Evolutionary conservation across 37 sponge, comb jelly and placozoan species (phyloP).

Genomic region (Corticium candelabrum): DNA sequence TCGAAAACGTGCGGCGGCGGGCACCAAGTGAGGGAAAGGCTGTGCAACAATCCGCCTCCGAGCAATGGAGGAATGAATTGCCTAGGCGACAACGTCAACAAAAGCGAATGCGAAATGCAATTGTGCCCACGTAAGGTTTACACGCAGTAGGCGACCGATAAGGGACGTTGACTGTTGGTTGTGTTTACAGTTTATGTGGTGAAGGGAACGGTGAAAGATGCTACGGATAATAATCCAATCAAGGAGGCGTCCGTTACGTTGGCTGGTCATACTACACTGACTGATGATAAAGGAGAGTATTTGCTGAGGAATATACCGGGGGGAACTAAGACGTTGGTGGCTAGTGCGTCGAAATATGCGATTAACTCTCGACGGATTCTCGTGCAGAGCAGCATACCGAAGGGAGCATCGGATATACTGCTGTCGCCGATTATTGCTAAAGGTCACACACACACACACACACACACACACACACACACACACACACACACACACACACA

Average conservation of each 20-base stretch:
- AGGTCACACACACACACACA: no score
- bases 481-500: no score
- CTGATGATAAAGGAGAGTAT: neutral
- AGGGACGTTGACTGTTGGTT: no score
- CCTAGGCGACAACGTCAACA: neutral
- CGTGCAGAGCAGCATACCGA: no score
- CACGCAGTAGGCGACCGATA: no score
- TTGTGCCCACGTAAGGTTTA: no score
- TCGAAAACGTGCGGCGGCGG: neutral
- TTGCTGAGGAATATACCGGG: neutral
- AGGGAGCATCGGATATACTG: no score
- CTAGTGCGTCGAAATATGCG: neutral
- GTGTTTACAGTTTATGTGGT: neutral
- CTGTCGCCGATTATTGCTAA: no score
- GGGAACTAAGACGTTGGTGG: neutral
- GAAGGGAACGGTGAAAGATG: neutral
- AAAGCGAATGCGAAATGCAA: neutral
- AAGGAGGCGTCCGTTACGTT: neutral
- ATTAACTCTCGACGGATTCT: neutral
- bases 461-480: no score
- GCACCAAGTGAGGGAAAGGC: neutral
- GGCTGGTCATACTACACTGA: neutral
- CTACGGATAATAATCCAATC: neutral
- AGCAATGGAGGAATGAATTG: neutral
- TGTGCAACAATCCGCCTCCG: neutral